A percentile compares a stretch with the other conserved stretches of the same genome.
Evolutionary conservation across 1,140 invertebrate genomes (phyloP).

Genomic region (Holotrichia oblita): DNA sequence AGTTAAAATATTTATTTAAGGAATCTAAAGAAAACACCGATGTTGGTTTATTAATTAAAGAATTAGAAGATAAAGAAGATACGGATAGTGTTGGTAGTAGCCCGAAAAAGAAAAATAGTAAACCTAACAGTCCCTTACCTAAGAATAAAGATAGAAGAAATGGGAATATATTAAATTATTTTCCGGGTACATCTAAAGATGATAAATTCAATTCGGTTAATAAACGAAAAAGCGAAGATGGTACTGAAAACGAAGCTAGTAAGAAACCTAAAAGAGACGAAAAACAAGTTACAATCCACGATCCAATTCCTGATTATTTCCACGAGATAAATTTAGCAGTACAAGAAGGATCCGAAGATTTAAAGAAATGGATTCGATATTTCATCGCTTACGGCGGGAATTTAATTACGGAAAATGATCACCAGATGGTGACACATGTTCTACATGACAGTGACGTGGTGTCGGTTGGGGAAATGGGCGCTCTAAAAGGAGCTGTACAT

Average conservation of each 20-base stretch:
- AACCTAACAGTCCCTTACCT: neutral
- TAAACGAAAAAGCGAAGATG: neutral
- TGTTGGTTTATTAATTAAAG: slow-evolving; percentile 67
- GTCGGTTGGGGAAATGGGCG: slow-evolving; percentile 54
- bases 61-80: neutral
- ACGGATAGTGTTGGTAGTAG: neutral
- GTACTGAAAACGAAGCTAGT: neutral
- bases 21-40: slow-evolving; percentile 76
- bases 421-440: slow-evolving; percentile 62
- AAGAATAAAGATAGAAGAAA: neutral
- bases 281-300: slow-evolving; percentile 31
- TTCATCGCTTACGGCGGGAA: slow-evolving; percentile 66
- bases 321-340: slow-evolving; percentile 48
- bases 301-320: slow-evolving; percentile 51
- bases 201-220: neutral
- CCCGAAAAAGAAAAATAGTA: neutral
- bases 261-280: slow-evolving; percentile 50
- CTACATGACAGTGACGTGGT: slow-evolving; percentile 62
- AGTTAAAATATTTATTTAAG: slow-evolving; percentile 73
- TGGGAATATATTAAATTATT: neutral
- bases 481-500: slow-evolving; percentile 61
- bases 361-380: slow-evolving; percentile 56
- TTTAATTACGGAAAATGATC: slow-evolving; percentile 60
- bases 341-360: slow-evolving; percentile 36
- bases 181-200: neutral